Base-by-base conservation (phyloP, 2,797 vertebrate genomes). In the Spizella passerina region DNA sequence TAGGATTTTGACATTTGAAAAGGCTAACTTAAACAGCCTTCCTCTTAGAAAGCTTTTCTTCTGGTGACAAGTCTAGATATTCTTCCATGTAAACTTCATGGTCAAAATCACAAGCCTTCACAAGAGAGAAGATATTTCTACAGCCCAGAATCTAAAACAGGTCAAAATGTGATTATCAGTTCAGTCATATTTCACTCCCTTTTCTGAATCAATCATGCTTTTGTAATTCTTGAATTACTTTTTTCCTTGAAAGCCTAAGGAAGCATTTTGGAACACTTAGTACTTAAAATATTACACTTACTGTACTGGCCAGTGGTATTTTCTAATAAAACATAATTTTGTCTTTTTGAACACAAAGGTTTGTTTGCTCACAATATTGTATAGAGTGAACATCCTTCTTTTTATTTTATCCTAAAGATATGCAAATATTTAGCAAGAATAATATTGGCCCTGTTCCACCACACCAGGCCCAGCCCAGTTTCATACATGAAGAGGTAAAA, bases 1-100 rank as follows among this genome's bases (percentile, higher is more conserved):
- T 92, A 95, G 83, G 64, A 80, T 79, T 92, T 30, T 95, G 93
- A 92, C 88, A 82, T 94, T 92, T 92, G 94, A 94, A 95, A 96
- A 95, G 92, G 92, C 90, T 95, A 95, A 84, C 56, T 92, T 77
- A 29, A 79, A 72, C 80, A 90, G 41, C 22, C 73, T 70, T 57
- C 63, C 52, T 70, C 55, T 41, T 32, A 49, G 64, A 73, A 92
- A 76, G 71, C 81, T 39, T 65, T 53, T 90, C 27, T 43, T 32
- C 18, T 27, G 32, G 75, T 57, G 46, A 90, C 75, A 88, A 63
- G 68, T 55, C 47, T 68, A 32, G 18, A 16, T 72, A n/a, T 6
- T 52, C 52, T 73, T 84, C 77, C 34, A 70, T 46, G 34, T 41
- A 72, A 95, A 77, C 50, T 59, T 41, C 36, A 13, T 32, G 41